A percentile compares a stretch with the other conserved stretches of the same genome.
Conservation (phyloP, 2,888 invertebrate species). For the Margaritifera margaritifera region DNA sequence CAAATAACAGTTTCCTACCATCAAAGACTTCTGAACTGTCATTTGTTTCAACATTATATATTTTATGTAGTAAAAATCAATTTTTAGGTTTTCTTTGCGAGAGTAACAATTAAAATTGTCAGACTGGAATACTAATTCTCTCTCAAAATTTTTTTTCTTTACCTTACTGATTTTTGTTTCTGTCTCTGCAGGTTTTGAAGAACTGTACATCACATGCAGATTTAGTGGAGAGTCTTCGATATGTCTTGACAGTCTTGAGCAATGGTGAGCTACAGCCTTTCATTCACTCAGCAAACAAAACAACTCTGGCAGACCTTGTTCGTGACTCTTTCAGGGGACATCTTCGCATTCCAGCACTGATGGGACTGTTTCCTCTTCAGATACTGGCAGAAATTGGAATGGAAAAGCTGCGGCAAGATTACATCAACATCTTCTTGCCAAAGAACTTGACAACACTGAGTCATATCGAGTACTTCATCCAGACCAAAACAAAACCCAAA, state of each 20-base stretch:
- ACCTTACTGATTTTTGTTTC: not conserved
- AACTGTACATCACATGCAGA: conserved; percentile 52
- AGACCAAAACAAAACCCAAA: conserved; percentile 22
- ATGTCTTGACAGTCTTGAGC: conserved; percentile 46
- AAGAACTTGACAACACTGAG: conserved; percentile 50
- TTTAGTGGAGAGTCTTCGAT: conserved; percentile 47
- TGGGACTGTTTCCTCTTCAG: conserved; percentile 51
- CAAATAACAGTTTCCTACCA: too few species aligned
- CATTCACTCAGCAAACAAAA: conserved; percentile 60
- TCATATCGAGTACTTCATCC: conserved; percentile 43
- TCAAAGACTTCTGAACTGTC: too few species aligned
- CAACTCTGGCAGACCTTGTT: conserved; percentile 61
- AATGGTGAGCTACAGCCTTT: conserved; percentile 57
- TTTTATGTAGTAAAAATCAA: too few species aligned
- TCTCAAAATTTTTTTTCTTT: not conserved
- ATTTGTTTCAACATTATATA: too few species aligned
- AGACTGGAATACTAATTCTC: too few species aligned
- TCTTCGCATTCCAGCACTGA: conserved; percentile 46
- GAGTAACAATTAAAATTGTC: too few species aligned
- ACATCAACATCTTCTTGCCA: conserved; percentile 52
- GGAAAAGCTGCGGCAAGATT: conserved; percentile 62
- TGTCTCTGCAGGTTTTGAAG: conserved; percentile 32
- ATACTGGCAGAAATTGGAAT: conserved; percentile 64
- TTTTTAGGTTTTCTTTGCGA: too few species aligned
- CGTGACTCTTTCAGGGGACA: conserved; percentile 58